These are phyloP conservation scores for Sylvia borin DNA, from an alignment of 2,797 vertebrate species.

Conservation along the genomic window DNA sequence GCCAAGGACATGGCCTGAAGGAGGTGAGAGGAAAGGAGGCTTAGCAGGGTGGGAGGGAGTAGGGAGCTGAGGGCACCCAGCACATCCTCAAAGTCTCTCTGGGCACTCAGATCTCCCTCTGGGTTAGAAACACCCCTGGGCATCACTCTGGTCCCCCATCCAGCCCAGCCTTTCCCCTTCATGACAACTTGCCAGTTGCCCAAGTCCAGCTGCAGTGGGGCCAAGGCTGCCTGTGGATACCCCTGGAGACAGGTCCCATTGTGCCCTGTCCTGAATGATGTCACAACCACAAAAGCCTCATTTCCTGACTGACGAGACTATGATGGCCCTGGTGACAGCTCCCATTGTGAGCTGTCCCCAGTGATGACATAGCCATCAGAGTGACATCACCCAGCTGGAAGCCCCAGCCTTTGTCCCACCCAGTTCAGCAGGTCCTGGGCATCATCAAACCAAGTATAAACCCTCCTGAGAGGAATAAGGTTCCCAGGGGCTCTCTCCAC, in stretches of 20 bases:
- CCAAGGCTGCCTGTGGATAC: background rate
- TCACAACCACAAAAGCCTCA: background rate
- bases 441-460: background rate
- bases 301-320: background rate
- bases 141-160: background rate
- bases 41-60: background rate
- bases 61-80: background rate
- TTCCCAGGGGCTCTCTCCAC: background rate
- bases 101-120: background rate
- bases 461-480: background rate
- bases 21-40: background rate
- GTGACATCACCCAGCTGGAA: background rate
- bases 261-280: background rate
- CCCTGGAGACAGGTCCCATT: background rate
- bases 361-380: background rate
- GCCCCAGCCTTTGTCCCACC: background rate
- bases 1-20: background rate
- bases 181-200: background rate
- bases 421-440: accelerated
- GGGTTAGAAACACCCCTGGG: background rate
- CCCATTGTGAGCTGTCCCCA: background rate
- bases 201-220: background rate
- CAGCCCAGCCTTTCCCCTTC: background rate
- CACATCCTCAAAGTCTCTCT: background rate
- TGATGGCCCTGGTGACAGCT: background rate